phyloP scores from a whole-genome alignment of 2,797 vertebrate species.

The Sebastes itinus region DNA sequence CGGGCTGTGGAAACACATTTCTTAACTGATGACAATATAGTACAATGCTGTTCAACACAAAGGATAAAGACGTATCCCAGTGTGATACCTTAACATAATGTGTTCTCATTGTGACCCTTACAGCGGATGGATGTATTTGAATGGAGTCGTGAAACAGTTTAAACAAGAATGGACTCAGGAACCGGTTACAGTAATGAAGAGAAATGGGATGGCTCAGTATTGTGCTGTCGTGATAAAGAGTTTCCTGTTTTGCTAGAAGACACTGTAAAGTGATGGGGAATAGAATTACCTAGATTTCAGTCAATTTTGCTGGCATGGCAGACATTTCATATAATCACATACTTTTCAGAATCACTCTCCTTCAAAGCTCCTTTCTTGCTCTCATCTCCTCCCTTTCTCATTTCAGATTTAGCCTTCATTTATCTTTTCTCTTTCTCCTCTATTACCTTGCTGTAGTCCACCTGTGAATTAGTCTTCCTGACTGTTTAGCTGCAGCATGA shows the following conservation, averaged over 20 bases:
- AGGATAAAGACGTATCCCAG: not conserved
- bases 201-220: not conserved
- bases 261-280: conserved; percentile 8
- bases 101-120: not conserved
- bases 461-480: conserved; percentile 61
- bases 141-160: not conserved
- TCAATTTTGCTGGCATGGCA: conserved; percentile 1
- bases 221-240: conserved; percentile 2
- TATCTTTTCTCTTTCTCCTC: conserved; percentile 45
- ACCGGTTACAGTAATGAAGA: not conserved
- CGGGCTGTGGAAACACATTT: not conserved
- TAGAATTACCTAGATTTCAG: conserved; percentile 16
- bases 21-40: not conserved
- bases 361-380: conserved; percentile 5
- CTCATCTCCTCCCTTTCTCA: conserved; percentile 21
- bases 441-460: conserved; percentile 46
- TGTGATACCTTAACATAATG: not conserved
- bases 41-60: not conserved
- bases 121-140: not conserved
- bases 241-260: not conserved
- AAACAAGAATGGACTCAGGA: not conserved
- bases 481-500: conserved; percentile 56
- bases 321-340: conserved; percentile 27
- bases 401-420: conserved; percentile 41
- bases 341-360: conserved; percentile 24